Conservation (phyloP, 1,140 invertebrate species). For the Arion vulgaris region DNA sequence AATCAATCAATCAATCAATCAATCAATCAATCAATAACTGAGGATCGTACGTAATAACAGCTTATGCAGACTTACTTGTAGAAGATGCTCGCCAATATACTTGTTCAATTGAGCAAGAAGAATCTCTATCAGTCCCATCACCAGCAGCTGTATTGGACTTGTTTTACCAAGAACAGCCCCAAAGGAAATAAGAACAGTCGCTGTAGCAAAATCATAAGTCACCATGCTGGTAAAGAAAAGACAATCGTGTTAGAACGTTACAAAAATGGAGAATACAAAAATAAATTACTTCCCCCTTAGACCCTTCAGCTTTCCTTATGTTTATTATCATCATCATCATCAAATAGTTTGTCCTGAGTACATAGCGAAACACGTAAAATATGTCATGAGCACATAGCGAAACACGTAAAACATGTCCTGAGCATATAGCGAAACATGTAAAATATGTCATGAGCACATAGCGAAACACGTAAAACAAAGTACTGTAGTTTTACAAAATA, state of each 20-base stretch:
- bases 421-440: too few species aligned
- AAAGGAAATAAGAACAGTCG: constrained; percentile 92
- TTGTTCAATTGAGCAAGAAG: constrained; percentile 86
- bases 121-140: constrained; percentile 86
- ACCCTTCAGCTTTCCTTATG: background rate
- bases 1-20: too few species aligned
- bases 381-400: too few species aligned
- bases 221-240: constrained; percentile 81
- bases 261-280: background rate
- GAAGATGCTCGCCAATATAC: constrained; percentile 81
- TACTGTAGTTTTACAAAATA: too few species aligned
- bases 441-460: too few species aligned
- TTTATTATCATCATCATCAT: background rate
- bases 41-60: too few species aligned
- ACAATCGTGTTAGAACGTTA: too few species aligned
- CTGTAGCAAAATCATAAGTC: constrained; percentile 89
- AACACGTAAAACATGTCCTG: too few species aligned
- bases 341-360: too few species aligned
- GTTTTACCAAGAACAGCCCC: constrained; percentile 90
- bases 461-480: too few species aligned
- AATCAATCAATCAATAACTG: too few species aligned
- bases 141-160: constrained; percentile 86
- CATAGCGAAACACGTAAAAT: too few species aligned
- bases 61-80: constrained; percentile 88
- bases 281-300: background rate